Percentiles rank a stretch among this genome's conserved stretches.
These are phyloP conservation scores for Coboldia fuscipes DNA, from an alignment of 1,140 invertebrate genomes.

Conservation along the genomic window DNA sequence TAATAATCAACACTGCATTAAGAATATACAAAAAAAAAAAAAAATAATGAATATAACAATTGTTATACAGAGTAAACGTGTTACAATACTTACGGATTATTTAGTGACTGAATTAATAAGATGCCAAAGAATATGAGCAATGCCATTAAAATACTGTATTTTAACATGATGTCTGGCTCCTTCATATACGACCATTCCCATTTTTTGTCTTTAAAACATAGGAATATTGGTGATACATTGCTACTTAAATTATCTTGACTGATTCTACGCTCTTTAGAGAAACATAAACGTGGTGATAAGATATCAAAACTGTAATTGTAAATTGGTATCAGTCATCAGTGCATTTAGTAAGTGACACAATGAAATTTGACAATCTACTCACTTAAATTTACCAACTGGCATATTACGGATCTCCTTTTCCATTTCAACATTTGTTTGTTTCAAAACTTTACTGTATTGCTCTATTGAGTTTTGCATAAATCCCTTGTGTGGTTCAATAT, in stretches of 20 bases:
- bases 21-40: not conserved
- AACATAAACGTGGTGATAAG: not conserved
- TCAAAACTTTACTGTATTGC: conserved; percentile 21
- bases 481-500: conserved; percentile 6
- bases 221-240: conserved; percentile 16
- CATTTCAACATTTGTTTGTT: conserved; percentile 21
- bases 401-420: conserved; percentile 21
- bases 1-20: not conserved
- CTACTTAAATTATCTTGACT: conserved; percentile 9
- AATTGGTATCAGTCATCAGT: not conserved
- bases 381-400: conserved; percentile 21
- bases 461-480: conserved; percentile 21
- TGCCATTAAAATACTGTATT: conserved; percentile 14
- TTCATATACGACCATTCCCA: conserved; percentile 16
- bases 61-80: not conserved
- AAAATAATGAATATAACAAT: not conserved
- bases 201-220: conserved; percentile 16
- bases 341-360: not conserved
- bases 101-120: conserved; percentile 11
- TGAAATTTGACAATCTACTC: conserved; percentile 3
- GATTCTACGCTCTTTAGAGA: not conserved
- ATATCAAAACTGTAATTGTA: not conserved
- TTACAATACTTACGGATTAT: conserved; percentile 6
- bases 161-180: conserved; percentile 19
- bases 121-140: conserved; percentile 11